Conservation (phyloP, 2,888 invertebrate genomes). For the Junonia oenone region DNA sequence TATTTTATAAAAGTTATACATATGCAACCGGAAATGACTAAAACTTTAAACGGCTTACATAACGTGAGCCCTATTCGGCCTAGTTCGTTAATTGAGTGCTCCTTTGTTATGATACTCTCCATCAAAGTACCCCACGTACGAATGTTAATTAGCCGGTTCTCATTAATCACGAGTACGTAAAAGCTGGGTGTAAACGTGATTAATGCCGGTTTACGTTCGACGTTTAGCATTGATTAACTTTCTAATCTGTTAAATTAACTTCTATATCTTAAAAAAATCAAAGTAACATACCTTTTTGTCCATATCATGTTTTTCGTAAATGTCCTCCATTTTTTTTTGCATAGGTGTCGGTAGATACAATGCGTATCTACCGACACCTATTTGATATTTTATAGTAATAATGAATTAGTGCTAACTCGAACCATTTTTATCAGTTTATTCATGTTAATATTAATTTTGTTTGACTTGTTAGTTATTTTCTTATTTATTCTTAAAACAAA, state of each 20-base stretch:
- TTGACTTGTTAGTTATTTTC: too few species aligned
- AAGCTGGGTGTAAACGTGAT: slow-evolving; percentile 11
- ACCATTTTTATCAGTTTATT: too few species aligned
- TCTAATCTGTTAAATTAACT: neutral
- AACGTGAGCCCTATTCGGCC: slow-evolving; percentile 5
- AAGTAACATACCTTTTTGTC: too few species aligned
- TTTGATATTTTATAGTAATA: too few species aligned
- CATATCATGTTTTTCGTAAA: too few species aligned
- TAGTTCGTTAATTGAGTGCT: slow-evolving; percentile 17
- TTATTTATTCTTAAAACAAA: too few species aligned
- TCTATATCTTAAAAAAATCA: neutral
- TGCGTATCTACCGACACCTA: too few species aligned
- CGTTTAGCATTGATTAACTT: neutral
- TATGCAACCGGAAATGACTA: neutral
- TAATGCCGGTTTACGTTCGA: slow-evolving; percentile 11
- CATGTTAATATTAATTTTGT: too few species aligned
- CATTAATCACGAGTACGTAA: slow-evolving; percentile 23
- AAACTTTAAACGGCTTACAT: neutral
- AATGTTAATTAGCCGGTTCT: slow-evolving; percentile 22
- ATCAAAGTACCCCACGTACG: slow-evolving; percentile 11
- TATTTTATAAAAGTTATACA: too few species aligned
- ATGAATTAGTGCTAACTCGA: too few species aligned
- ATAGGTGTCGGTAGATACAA: too few species aligned
- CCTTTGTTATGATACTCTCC: slow-evolving; percentile 15
- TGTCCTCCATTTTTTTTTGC: too few species aligned